Evolutionary conservation across 2,888 invertebrate genomes (phyloP), one percentile per base, ranked within the genome.

Genomic region (Pristionchus fissidentatus): DNA sequence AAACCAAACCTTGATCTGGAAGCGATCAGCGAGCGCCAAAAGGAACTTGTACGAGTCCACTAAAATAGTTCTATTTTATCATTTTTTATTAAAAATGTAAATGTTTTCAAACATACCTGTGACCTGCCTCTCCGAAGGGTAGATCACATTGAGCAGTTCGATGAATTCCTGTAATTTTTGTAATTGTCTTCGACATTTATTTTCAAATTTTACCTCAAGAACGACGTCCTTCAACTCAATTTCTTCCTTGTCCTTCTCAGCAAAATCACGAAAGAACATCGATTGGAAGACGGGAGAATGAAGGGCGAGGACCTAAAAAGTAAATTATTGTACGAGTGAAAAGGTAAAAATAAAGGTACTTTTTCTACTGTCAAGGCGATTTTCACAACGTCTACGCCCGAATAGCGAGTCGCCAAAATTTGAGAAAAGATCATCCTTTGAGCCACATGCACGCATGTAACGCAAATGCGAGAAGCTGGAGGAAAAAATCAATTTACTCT

Each of bases 241-340:
- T n/a, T 55, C 8, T 15, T 70, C 70, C 7, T 41, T 70, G 26
- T 38, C 13, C 22, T n/a, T n/a, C n/a, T n/a, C n/a, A n/a, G n/a
- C n/a, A n/a, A n/a, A n/a, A n/a, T 41, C 41, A n/a, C 41, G 22
- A 41, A 13, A 41, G 41, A 70, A 70, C n/a, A 70, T n/a, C n/a
- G 41, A n/a, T 70, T 26, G 35, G 70, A 70, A 70, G 70, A 70
- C 38, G 0, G 70, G 70, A 4, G 70, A 70, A 41, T 70, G 41
- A 10, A 41, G 10, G 3, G 70, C 19, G 70, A 70, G 41, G 41
- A 70, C 38, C 70, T 70, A 41, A 70, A n/a, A n/a, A n/a, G n/a
- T n/a, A n/a, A n/a, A n/a, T n/a, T n/a, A n/a, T n/a, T n/a, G n/a
- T n/a, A n/a, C n/a, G n/a, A n/a, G n/a, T n/a, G n/a, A n/a, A n/a